Evolutionary conservation across 2,113 vertebrate genomes (phyloP), one percentile per base, ranked within the genome.

Genomic region (Helogale parvula): DNA sequence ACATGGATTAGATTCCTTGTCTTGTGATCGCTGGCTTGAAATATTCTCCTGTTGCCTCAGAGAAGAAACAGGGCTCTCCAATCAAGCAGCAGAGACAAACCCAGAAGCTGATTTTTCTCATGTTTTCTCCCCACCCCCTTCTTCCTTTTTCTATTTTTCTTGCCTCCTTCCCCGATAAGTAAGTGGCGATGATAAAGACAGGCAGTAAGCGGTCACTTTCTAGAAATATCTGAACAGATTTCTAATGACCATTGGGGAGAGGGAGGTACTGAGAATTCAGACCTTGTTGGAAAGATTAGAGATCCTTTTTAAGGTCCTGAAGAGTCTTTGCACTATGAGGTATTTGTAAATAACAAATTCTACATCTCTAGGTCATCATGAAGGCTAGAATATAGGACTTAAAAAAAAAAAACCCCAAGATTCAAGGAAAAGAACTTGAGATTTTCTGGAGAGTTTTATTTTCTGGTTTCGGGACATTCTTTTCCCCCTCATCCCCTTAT

Each of bases 331-430:
- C 29, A 33, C 81, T 35, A 81, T 29, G n/a, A 16, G 19, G 27
- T 89, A 66, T 92, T 85, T 87, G 54, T 92, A 94, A 94, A 87
- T 90, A 82, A 29, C 45, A 83, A 90, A 94, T 93, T 80, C 12
- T 27, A 69, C 35, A 86, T 79, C 25, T 87, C 57, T 87, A 52
- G 82, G 41, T 94, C 45, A 82, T 88, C 69, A 52, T 25, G 35
- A 91, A 81, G 17, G 45, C 82, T 86, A 85, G 77, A 96, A 31
- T 92, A 86, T 23, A 63, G 52, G 16, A 5, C 5, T 96, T 94
- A 79, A 17, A 3, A 31, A 90, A 47, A 88, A 71, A 84, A 65
- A 29, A n/a, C n/a, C 29, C 11, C 21, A 91, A 23, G 17, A 45
- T 86, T 94, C 54, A 68, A 52, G 33, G 65, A 94, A 96, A 95